phyloP scores from a whole-genome alignment of 2,113 vertebrate genomes.

The Ceratotherium simum region DNA sequence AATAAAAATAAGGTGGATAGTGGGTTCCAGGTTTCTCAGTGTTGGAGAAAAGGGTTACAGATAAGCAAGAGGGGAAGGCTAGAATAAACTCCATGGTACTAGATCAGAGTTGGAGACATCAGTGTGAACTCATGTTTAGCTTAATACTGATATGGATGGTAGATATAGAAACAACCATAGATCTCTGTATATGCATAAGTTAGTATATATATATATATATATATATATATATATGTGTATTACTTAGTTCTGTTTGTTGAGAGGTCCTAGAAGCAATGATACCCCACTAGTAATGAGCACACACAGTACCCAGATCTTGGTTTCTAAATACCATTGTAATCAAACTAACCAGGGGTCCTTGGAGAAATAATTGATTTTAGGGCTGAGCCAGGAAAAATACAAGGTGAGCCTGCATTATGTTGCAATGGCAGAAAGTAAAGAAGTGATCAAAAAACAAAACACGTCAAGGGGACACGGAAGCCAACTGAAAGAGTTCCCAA shows the following conservation, averaged over 20 bases:
- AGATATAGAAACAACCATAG: neutral
- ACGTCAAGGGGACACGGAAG: neutral
- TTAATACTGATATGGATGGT: neutral
- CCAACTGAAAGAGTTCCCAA: neutral
- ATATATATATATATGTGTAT: neutral
- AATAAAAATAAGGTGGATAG: neutral
- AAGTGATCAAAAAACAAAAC: neutral
- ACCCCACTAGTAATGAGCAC: neutral
- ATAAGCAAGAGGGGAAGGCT: neutral
- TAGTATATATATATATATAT: neutral
- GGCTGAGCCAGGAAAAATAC: neutral
- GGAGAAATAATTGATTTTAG: neutral
- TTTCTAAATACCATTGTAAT: neutral
- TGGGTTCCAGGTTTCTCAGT: neutral
- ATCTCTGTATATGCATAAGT: neutral
- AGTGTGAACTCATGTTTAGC: neutral
- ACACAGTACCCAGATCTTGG: neutral
- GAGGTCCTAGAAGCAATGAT: neutral
- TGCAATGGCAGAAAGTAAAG: neutral
- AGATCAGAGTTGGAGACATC: neutral
- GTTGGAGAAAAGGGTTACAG: neutral
- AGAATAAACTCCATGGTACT: neutral
- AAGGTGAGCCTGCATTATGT: neutral
- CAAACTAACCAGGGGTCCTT: neutral
- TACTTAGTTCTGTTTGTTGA: neutral